phyloP scores from a whole-genome alignment of 2,113 vertebrate genomes.

The Ailurus styani region DNA sequence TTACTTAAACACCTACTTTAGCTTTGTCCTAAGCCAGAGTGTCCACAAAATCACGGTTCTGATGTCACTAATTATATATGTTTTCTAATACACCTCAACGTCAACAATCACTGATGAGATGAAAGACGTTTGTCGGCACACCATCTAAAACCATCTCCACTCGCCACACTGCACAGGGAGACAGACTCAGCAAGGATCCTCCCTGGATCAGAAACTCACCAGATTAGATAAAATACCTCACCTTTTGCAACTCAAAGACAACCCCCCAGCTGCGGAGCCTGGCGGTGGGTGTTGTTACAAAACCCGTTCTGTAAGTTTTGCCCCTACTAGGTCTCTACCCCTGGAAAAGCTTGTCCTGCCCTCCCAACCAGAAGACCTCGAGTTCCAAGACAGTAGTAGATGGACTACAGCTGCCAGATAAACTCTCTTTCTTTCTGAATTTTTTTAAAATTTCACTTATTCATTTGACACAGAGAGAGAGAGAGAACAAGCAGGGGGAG shows the following conservation, averaged over 20 bases:
- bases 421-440: background rate
- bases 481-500: too few species aligned
- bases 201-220: background rate
- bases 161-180: background rate
- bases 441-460: background rate
- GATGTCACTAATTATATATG: conserved; percentile 29
- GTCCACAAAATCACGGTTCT: conserved; percentile 43
- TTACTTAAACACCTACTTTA: conserved; percentile 3
- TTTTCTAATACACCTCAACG: background rate
- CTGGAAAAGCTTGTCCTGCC: too few species aligned
- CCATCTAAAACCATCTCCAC: background rate
- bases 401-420: background rate
- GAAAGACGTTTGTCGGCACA: background rate
- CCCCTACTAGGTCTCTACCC: background rate
- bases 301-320: conserved; percentile 18
- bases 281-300: background rate
- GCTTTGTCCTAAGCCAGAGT: conserved; percentile 6
- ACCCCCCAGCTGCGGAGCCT: background rate
- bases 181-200: background rate
- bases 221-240: background rate
- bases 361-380: background rate
- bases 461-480: background rate
- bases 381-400: background rate
- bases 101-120: background rate
- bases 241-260: background rate